Evolutionary conservation across 2,113 vertebrate genomes (phyloP).

Genomic region (Eublepharis macularius): DNA sequence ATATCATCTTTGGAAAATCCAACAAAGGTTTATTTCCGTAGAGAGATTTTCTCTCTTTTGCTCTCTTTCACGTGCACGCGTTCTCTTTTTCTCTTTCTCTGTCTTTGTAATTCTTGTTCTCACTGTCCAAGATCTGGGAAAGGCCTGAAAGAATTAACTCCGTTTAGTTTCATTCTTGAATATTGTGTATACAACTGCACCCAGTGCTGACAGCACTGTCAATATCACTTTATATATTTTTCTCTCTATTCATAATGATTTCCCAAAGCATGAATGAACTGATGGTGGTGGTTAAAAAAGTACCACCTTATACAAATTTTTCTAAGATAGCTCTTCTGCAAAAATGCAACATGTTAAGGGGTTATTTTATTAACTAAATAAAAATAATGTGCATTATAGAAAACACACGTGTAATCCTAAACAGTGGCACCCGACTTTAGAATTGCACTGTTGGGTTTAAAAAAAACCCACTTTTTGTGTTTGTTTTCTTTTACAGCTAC

Average conservation of each 20-base stretch:
- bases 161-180: neutral
- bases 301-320: neutral
- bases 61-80: too few relatives aligned
- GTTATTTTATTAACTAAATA: neutral
- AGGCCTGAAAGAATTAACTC: neutral
- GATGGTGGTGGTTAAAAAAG: neutral
- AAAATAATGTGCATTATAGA: neutral
- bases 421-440: too few relatives aligned
- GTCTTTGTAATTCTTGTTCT: neutral
- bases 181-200: neutral
- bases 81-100: neutral
- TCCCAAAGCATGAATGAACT: neutral
- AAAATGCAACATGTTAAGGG: neutral
- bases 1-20: neutral
- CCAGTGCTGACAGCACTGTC: neutral
- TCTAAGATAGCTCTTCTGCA: neutral
- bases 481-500: slow-evolving; percentile 69
- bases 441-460: too few relatives aligned
- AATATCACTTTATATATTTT: neutral
- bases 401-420: too few relatives aligned
- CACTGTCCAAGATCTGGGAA: neutral
- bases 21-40: neutral
- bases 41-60: too few relatives aligned
- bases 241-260: neutral
- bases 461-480: neutral